These are phyloP conservation scores for Saxidomus purpurata DNA, from an alignment of 1,140 invertebrate genomes.

Conservation along the genomic window DNA sequence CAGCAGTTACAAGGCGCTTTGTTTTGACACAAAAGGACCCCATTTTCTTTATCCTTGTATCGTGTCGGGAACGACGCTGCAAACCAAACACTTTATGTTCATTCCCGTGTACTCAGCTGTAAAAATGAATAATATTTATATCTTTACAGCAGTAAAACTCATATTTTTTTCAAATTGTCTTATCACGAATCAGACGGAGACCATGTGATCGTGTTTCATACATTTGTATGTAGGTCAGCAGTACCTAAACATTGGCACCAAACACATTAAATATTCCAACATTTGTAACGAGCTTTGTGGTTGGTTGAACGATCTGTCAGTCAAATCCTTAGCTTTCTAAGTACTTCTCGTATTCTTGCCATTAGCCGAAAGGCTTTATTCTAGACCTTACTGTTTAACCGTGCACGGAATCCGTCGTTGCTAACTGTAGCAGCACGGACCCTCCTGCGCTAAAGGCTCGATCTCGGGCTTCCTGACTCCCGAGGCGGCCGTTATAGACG, in stretches of 20 bases:
- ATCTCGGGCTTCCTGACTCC: constrained; percentile 35
- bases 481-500: constrained; percentile 39
- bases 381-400: background rate
- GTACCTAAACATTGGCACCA: background rate
- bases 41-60: too few species aligned
- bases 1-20: too few species aligned
- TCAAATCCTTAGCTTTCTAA: background rate
- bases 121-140: background rate
- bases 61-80: too few species aligned
- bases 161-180: constrained; percentile 9
- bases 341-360: background rate
- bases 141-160: constrained; percentile 4
- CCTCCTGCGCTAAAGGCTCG: constrained; percentile 46
- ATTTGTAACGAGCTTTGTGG: constrained; percentile 36
- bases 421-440: constrained; percentile 54
- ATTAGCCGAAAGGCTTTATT: constrained; percentile 55
- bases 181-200: background rate
- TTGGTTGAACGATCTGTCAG: constrained; percentile 45
- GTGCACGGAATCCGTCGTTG: constrained; percentile 59
- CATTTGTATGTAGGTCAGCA: constrained; percentile 8
- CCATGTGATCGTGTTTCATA: constrained; percentile 3
- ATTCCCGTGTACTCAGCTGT: background rate
- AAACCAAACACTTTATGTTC: background rate
- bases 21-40: too few species aligned
- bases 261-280: background rate